These are phyloP conservation scores for Hydrolagus colliei DNA, from an alignment of 2,797 vertebrate species.

Conservation along the genomic window DNA sequence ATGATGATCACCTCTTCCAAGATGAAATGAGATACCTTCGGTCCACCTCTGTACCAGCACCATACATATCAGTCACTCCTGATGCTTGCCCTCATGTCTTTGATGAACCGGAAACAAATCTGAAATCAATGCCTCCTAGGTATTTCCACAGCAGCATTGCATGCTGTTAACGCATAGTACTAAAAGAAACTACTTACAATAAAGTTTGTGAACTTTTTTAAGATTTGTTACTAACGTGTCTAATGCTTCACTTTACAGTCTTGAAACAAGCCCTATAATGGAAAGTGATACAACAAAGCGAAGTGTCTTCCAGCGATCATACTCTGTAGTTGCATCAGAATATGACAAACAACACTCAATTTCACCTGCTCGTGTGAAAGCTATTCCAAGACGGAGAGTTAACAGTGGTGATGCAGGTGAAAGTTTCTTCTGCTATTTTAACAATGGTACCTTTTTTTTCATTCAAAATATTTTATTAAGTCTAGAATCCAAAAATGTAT, in stretches of 20 bases:
- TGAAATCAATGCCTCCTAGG: conserved; percentile 99
- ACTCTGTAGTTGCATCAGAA: conserved; percentile 95
- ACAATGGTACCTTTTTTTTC: background rate
- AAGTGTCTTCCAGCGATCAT: conserved; percentile 94
- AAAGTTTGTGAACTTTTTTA: background rate
- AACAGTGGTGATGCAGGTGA: conserved; percentile 96
- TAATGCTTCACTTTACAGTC: conserved; percentile 52
- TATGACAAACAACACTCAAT: conserved; percentile 97
- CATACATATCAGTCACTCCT: conserved; percentile 95
- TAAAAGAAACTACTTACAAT: background rate
- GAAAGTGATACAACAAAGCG: conserved; percentile 93
- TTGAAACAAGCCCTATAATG: conserved; percentile 95
- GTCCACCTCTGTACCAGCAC: conserved; percentile 92
- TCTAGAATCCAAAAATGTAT: background rate
- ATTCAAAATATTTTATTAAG: background rate
- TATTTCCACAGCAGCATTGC: conserved; percentile 46
- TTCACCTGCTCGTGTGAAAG: conserved; percentile 88
- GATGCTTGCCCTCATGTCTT: conserved; percentile 96
- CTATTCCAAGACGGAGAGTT: conserved; percentile 88
- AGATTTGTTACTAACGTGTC: conserved; percentile 28
- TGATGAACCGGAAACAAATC: conserved; percentile 94
- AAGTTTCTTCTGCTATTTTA: background rate
- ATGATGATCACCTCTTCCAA: conserved; percentile 95
- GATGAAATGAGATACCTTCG: conserved; percentile 97
- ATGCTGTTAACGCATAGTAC: background rate